Percentiles rank a stretch among this genome's conserved stretches.
Evolutionary conservation across 2,113 vertebrate species (phyloP).

Genomic region (Trichomycterus rosablanca): DNA sequence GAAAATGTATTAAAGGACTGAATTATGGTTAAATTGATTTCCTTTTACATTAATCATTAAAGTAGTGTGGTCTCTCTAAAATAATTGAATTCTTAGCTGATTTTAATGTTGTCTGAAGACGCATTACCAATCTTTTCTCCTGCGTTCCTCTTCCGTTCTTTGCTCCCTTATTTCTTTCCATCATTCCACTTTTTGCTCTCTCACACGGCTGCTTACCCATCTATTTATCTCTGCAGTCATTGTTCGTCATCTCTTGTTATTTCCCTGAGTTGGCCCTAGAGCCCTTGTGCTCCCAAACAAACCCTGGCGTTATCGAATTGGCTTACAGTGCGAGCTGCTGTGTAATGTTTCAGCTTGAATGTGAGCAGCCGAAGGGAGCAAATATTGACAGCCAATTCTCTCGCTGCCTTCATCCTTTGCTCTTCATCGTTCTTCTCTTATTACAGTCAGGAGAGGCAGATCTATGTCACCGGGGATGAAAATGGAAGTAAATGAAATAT

Average conservation of each 20-base stretch:
- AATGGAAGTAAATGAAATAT: slow-evolving; percentile 67
- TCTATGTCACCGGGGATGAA: slow-evolving; percentile 62
- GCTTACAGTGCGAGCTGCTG: slow-evolving; percentile 55
- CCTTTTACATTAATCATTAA: slow-evolving; percentile 34
- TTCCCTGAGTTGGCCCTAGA: slow-evolving; percentile 49
- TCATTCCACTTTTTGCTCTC: slow-evolving; percentile 11
- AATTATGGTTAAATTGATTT: slow-evolving; percentile 36
- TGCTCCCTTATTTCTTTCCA: not conserved
- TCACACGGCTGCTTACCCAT: slow-evolving; percentile 16
- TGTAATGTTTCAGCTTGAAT: slow-evolving; percentile 71
- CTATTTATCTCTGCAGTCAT: slow-evolving; percentile 33
- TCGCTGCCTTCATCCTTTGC: slow-evolving; percentile 28
- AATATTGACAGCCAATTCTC: slow-evolving; percentile 75
- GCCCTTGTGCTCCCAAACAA: slow-evolving; percentile 60
- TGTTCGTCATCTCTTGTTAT: slow-evolving; percentile 44
- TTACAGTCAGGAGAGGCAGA: slow-evolving; percentile 59
- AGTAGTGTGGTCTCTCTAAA: slow-evolving; percentile 28
- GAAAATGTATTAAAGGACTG: slow-evolving; percentile 20
- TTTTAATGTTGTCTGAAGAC: slow-evolving; percentile 15
- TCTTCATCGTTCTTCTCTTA: slow-evolving; percentile 50
- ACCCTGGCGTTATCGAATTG: slow-evolving; percentile 64
- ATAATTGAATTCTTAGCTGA: slow-evolving; percentile 29
- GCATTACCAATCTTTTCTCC: slow-evolving; percentile 21
- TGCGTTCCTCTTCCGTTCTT: slow-evolving; percentile 18
- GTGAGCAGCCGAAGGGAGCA: slow-evolving; percentile 63